Conservation (phyloP, 2,113 vertebrate species). For the Pogona vitticeps region DNA sequence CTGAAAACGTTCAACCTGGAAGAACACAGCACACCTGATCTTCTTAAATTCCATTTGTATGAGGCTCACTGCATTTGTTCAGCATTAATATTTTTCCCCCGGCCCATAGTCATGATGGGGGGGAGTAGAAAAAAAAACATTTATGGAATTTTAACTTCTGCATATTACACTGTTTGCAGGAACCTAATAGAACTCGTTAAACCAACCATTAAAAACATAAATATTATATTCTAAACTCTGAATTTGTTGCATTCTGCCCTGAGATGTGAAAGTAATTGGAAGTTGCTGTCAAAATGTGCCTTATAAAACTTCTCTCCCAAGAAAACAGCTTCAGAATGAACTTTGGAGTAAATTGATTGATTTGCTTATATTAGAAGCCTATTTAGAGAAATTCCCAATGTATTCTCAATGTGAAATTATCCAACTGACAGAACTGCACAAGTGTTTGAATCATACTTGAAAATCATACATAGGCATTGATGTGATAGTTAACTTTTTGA, state of each 20-base stretch:
- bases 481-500: background rate
- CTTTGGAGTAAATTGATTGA: background rate
- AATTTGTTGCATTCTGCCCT: background rate
- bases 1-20: constrained; percentile 39
- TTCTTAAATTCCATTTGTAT: constrained; percentile 48
- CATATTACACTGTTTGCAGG: constrained; percentile 4
- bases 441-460: background rate
- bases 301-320: background rate
- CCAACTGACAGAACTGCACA: background rate
- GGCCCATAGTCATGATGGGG: constrained; percentile 3
- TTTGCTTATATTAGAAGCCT: background rate
- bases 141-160: background rate
- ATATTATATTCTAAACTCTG: constrained; percentile 2
- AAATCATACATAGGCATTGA: background rate
- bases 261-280: background rate
- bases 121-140: constrained; percentile 14
- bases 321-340: constrained; percentile 6
- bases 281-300: background rate
- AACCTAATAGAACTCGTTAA: background rate
- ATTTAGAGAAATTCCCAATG: background rate
- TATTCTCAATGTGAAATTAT: background rate
- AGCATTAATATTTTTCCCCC: constrained; percentile 1
- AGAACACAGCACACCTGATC: constrained; percentile 32
- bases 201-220: constrained; percentile 4
- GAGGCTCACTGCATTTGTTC: constrained; percentile 23